Base-by-base conservation (phyloP, 2,113 vertebrate species). In the Pseudorectes ferrugineus region DNA sequence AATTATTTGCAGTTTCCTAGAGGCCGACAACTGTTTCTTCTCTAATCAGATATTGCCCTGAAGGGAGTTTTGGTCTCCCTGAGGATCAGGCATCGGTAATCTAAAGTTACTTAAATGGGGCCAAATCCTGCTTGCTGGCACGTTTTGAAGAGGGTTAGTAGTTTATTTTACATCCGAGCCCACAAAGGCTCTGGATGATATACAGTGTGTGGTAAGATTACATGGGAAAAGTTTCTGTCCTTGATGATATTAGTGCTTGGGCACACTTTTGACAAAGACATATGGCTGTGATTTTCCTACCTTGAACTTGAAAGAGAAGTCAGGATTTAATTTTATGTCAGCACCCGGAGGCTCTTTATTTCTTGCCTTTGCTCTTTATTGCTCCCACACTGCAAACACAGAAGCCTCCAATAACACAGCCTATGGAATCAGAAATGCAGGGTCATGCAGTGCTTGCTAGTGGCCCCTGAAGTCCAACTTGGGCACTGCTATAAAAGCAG, bases 291-390 rank as follows among this genome's bases (percentile, higher is more conserved):
- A 97, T 97, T 96, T 97, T 97, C 90, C 90, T 95, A 96, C 88
- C 93, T 97, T 96, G 93, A 96, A 96, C 96, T 92, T 96, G 92
- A 90, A 93, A 96, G 90, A 92, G 85, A 81, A 96, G 94, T 94
- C 93, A 91, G 94, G 96, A 96, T 95, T 96, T 95, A 89, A 94
- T 95, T 96, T 97, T 89, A 96, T 95, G 84, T 96, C 92, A 73
- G 92, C 86, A 93, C 95, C 96, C 15, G 84, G 94, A 94, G 95
- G 94, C 96, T 96, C 86, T 96, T 97, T 96, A 94, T 96, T 95
- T 92, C 88, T 96, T 93, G 93, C 84, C 88, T 96, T 88, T 95
- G 67, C 72, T 89, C 81, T 96, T 96, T 97, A 97, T 96, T 96
- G 94, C 88, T 97, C 96, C 94, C 95, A 89, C 49, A 55, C 90